These are phyloP conservation scores for Cataglyphis rosenhaueri DNA, from an alignment of 2,888 invertebrate genomes.

Conservation along the genomic window DNA sequence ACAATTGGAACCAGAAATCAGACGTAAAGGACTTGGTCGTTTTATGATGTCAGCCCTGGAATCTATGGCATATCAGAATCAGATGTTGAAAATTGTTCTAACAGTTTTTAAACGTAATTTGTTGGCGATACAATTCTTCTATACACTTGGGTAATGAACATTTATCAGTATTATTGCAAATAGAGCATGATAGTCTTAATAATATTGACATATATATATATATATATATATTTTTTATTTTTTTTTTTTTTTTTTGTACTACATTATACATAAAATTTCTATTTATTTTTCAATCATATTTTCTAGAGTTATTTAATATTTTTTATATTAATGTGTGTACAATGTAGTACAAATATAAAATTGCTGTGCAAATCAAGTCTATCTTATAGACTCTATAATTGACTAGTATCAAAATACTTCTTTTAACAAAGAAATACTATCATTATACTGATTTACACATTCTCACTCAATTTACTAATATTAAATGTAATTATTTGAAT, in stretches of 20 bases:
- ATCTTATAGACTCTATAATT: slow-evolving; percentile 53
- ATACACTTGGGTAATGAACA: slow-evolving; percentile 89
- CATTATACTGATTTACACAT: not conserved
- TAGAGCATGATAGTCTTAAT: not conserved
- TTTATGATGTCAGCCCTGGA: slow-evolving; percentile 93
- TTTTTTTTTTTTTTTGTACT: not conserved
- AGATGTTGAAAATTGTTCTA: slow-evolving; percentile 93
- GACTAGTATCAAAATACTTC: slow-evolving; percentile 66
- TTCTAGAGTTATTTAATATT: slow-evolving; percentile 29
- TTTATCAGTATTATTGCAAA: slow-evolving; percentile 15
- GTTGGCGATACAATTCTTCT: slow-evolving; percentile 91
- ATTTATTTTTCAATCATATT: not conserved
- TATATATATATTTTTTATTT: too few species aligned
- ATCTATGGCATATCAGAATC: slow-evolving; percentile 90
- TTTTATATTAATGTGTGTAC: slow-evolving; percentile 36
- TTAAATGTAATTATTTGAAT: not conserved
- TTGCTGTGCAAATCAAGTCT: slow-evolving; percentile 26
- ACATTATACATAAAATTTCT: not conserved
- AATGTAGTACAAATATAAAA: slow-evolving; percentile 59
- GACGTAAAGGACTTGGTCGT: slow-evolving; percentile 93
- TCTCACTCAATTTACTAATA: not conserved
- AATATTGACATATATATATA: not conserved
- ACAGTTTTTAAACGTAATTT: slow-evolving; percentile 94
- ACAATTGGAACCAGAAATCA: slow-evolving; percentile 90
- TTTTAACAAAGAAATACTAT: slow-evolving; percentile 7